Evolutionary conservation across 2,113 vertebrate species (phyloP).

Genomic region (Sander lucioperca): DNA sequence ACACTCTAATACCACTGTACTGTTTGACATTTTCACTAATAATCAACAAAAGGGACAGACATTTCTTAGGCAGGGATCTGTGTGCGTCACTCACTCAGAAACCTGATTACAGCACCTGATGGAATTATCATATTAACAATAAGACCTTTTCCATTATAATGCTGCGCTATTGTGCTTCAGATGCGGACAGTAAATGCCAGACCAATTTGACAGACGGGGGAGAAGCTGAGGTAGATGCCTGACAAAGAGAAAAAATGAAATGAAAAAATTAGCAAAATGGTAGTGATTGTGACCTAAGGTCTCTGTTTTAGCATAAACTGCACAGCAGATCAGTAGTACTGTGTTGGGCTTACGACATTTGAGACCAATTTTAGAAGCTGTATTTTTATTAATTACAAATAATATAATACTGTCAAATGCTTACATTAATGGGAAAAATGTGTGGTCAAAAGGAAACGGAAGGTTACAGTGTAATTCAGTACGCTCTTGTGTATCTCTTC

Average conservation of each 20-base stretch:
- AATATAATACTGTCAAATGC: too few relatives aligned
- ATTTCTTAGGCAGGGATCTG: constrained; percentile 4
- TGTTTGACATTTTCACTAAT: constrained; percentile 53
- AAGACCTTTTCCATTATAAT: constrained; percentile 65
- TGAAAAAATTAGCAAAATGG: constrained; percentile 31
- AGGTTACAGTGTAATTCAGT: constrained; percentile 32
- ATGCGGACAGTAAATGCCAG: constrained; percentile 73
- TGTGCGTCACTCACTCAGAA: constrained; percentile 44
- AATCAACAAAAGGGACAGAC: constrained; percentile 38
- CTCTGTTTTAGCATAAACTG: constrained; percentile 30
- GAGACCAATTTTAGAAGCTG: constrained; percentile 6
- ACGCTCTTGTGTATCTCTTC: constrained; percentile 26
- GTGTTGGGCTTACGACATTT: neutral
- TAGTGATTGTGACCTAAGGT: constrained; percentile 41
- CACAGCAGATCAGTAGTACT: constrained; percentile 1
- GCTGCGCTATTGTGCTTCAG: constrained; percentile 56
- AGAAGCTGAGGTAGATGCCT: constrained; percentile 30
- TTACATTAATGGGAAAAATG: neutral
- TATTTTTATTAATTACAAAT: neutral
- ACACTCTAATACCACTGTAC: neutral
- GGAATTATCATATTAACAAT: constrained; percentile 72
- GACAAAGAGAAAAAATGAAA: constrained; percentile 49
- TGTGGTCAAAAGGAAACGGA: constrained; percentile 15
- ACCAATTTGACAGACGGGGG: constrained; percentile 55
- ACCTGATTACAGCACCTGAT: constrained; percentile 62